Evolutionary conservation across 37 sponge, comb jelly and placozoan species (phyloP), one percentile per base, ranked within the genome.

Genomic region (Chondrilla cf. caribensis): DNA sequence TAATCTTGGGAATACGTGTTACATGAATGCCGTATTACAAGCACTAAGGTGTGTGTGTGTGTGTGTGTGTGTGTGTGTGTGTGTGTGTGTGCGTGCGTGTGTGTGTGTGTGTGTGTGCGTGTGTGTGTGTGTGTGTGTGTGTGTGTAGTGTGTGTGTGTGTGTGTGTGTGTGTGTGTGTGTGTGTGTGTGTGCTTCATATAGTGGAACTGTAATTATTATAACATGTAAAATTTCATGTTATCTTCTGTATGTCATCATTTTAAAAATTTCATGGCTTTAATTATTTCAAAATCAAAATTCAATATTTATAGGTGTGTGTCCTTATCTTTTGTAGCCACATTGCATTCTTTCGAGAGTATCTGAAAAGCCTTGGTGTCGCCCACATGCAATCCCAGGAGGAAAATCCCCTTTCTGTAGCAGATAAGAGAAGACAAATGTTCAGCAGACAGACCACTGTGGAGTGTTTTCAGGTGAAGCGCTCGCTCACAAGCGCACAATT

Each of bases 1-100:
- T 73, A 93, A 93, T 79, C 93, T 93, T 40, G 93, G 93, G 32
- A 93, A 93, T 79, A 93, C 93, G 2, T 93, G 93, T 59, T 93
- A 93, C 84, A 89, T 93, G 90, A 93, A 93, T 64, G 84, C 93
- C 14, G 84, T 86, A 0, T 73, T 93, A 11, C 93, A 93, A 31
- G 83, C 93, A 39, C 82, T 93, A 19, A 86, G 90, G 93, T 93
- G 71, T 47, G 68, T 67, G 68, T 31, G 32, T 31, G 68, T 67
- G 35, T 67, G 68, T 67, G 68, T 67, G 35, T 67, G 68, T 67
- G 68, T 67, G 29, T 67, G 68, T 67, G 32, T 67, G 68, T 29
- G 35, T 67, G 68, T 67, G 68, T 67, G 68, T 67, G 68, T 67
- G 68, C 4, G 35, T 67, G 68, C 29, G 68, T 29, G 35, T 67